Evolutionary conservation across 2,797 vertebrate genomes (phyloP).

Genomic region (Onychomys arenicola): DNA sequence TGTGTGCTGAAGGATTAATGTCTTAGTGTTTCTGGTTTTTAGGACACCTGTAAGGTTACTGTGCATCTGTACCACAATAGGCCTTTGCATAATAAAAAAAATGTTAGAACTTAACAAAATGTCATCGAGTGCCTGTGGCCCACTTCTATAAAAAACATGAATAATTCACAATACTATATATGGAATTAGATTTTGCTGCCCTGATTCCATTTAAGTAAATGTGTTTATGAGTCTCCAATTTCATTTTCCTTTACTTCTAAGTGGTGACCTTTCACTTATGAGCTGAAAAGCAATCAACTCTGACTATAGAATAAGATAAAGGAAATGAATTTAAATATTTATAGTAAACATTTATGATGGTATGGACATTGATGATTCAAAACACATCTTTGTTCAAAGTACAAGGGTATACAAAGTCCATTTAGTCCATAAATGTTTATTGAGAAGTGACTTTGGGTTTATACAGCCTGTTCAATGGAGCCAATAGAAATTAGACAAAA

Average conservation of each 20-base stretch:
- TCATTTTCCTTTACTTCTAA: slow-evolving; percentile 78
- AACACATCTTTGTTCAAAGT: slow-evolving; percentile 55
- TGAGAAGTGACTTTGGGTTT: slow-evolving; percentile 25
- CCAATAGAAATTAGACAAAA: slow-evolving; percentile 37
- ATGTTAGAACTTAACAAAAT: slow-evolving; percentile 80
- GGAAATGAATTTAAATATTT: slow-evolving; percentile 70
- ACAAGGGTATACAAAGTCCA: slow-evolving; percentile 36
- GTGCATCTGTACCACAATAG: slow-evolving; percentile 51
- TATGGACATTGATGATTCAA: slow-evolving; percentile 67
- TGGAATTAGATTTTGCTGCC: slow-evolving; percentile 79
- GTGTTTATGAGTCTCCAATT: slow-evolving; percentile 82
- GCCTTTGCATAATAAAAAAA: slow-evolving; percentile 79
- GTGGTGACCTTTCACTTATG: slow-evolving; percentile 80
- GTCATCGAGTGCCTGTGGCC: slow-evolving; percentile 76
- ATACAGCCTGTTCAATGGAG: background rate
- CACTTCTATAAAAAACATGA: slow-evolving; percentile 83
- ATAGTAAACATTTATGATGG: slow-evolving; percentile 60
- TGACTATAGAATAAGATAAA: slow-evolving; percentile 71
- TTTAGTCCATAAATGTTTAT: slow-evolving; percentile 57
- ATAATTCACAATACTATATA: slow-evolving; percentile 84
- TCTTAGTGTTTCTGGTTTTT: slow-evolving; percentile 59
- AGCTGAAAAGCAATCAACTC: slow-evolving; percentile 80
- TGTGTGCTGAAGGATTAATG: slow-evolving; percentile 53
- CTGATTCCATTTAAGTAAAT: slow-evolving; percentile 82
- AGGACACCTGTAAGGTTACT: slow-evolving; percentile 70